phyloP scores from a whole-genome alignment of 2,113 vertebrate genomes.

The Eptesicus fuscus region DNA sequence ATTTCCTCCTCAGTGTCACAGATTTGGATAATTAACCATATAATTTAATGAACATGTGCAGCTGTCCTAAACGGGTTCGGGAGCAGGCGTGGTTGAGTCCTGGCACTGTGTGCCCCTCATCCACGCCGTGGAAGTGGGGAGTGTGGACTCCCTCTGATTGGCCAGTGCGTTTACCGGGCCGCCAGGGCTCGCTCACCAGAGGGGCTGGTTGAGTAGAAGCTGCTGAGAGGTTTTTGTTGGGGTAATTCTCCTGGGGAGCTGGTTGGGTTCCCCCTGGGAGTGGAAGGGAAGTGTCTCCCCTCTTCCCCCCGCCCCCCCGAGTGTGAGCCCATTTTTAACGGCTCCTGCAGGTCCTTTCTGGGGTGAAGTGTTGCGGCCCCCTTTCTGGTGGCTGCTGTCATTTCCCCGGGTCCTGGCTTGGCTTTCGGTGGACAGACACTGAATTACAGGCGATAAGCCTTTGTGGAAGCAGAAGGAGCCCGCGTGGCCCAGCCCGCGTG shows the following conservation, averaged over 20 bases:
- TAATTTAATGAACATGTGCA: background rate
- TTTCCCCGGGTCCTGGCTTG: background rate
- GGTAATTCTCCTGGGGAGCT: background rate
- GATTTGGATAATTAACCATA: background rate
- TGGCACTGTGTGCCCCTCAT: background rate
- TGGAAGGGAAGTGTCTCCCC: background rate
- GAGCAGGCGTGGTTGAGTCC: background rate
- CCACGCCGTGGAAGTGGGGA: background rate
- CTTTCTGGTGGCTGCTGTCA: background rate
- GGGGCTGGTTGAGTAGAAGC: background rate
- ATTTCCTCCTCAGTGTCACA: background rate
- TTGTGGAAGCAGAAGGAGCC: background rate
- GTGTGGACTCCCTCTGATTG: fast-evolving
- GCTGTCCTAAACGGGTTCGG: background rate
- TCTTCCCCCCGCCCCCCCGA: background rate
- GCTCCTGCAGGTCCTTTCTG: background rate
- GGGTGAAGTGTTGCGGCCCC: background rate
- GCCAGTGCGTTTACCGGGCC: background rate
- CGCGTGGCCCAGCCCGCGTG: background rate
- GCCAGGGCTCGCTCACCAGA: fast-evolving
- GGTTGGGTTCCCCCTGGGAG: background rate
- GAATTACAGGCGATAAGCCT: conserved; percentile 23
- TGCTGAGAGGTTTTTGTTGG: background rate
- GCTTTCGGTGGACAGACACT: conserved; percentile 30
- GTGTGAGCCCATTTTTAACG: background rate